phyloP scores from a whole-genome alignment of 92 coral and sea anemone species.

The Hydrozoanthus gracilis region DNA sequence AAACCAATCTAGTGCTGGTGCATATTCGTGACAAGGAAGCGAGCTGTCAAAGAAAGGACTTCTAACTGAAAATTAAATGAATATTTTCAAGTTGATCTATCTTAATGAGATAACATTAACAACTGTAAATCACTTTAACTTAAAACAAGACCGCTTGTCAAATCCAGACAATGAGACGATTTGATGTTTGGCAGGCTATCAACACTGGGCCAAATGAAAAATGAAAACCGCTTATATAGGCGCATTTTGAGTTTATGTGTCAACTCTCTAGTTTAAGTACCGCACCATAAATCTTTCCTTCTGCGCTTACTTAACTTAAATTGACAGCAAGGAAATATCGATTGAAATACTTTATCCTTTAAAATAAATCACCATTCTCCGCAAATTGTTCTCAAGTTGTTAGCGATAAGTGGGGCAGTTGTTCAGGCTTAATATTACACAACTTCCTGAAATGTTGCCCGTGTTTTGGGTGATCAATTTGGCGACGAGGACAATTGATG shows the following conservation, averaged over 20 bases:
- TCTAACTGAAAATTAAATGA: conserved; percentile 94
- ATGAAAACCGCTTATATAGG: conserved; percentile 76
- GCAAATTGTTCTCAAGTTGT: conserved; percentile 50
- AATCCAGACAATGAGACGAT: conserved; percentile 55
- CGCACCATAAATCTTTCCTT: conserved; percentile 36
- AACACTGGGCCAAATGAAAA: conserved; percentile 75
- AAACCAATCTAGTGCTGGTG: conserved; percentile 83
- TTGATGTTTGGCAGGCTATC: conserved; percentile 72
- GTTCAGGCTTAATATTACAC: conserved; percentile 53
- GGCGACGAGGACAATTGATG: conserved; percentile 69
- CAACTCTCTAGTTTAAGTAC: conserved; percentile 47
- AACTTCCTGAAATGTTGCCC: conserved; percentile 78
- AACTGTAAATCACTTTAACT: conserved; percentile 93
- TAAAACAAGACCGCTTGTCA: conserved; percentile 95
- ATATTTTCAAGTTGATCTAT: conserved; percentile 96
- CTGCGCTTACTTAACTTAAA: conserved; percentile 20
- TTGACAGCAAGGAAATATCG: conserved; percentile 27
- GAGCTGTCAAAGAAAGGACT: conserved; percentile 89
- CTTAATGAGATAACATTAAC: conserved; percentile 95
- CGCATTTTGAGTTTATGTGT: conserved; percentile 62
- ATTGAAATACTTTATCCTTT: conserved; percentile 33
- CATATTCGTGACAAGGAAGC: conserved; percentile 83
- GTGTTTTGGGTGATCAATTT: conserved; percentile 76
- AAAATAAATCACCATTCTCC: conserved; percentile 40
- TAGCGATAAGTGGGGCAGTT: conserved; percentile 20